Evolutionary conservation across 2,888 invertebrate genomes (phyloP).

Genomic region (Cosmorhoe ocellata): DNA sequence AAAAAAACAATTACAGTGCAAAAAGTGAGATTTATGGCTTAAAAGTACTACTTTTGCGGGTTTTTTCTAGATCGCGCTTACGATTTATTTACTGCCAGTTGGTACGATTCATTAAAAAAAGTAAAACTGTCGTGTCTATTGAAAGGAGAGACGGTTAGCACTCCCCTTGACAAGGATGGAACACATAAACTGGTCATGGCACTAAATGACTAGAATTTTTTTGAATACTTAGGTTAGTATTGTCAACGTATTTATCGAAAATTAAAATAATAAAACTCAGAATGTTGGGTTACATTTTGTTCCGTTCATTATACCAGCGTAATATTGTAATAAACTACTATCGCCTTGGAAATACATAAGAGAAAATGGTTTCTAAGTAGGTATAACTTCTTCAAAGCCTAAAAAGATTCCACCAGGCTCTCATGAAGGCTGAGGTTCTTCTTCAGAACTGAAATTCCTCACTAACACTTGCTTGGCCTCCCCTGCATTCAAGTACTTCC

Average conservation of each 20-base stretch:
- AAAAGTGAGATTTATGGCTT: slow-evolving; percentile 5
- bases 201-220: slow-evolving; percentile 59
- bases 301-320: no score
- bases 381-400: no score
- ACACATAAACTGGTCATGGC: slow-evolving; percentile 63
- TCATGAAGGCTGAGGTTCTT: slow-evolving; percentile 13
- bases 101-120: slow-evolving; percentile 30
- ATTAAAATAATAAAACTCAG: no score
- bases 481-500: slow-evolving; percentile 56
- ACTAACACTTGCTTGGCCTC: slow-evolving; percentile 37
- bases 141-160: slow-evolving; percentile 99
- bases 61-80: slow-evolving; percentile 40
- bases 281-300: no score
- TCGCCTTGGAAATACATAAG: no score
- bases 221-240: no score
- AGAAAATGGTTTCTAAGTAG: no score
- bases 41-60: background rate
- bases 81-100: slow-evolving; percentile 28
- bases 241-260: no score
- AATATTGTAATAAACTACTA: no score
- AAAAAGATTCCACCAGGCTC: slow-evolving; percentile 7
- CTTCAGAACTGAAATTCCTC: slow-evolving; percentile 40
- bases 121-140: slow-evolving; percentile 88
- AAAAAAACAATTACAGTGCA: slow-evolving; percentile 3
- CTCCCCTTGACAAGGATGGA: slow-evolving; percentile 98